Evolutionary conservation across 2,113 vertebrate species (phyloP).

Genomic region (Leucopternis melanops): DNA sequence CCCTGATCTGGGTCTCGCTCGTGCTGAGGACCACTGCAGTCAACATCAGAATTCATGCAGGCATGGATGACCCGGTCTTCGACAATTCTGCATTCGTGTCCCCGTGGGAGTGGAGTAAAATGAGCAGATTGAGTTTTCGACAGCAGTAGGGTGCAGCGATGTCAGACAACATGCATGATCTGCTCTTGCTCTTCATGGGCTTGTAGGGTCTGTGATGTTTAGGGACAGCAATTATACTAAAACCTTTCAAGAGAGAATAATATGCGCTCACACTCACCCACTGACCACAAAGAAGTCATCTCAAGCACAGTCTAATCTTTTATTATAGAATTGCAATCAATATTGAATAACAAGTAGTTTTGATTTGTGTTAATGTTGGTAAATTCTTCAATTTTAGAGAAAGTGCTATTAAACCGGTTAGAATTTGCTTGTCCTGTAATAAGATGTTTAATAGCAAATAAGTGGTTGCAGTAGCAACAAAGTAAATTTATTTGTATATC

Average conservation of each 20-base stretch:
- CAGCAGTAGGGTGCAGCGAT: accelerated
- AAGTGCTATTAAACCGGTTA: neutral
- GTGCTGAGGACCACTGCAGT: neutral
- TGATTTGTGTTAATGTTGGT: neutral
- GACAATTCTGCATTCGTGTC: too few relatives aligned
- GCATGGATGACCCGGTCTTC: neutral
- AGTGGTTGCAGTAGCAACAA: neutral
- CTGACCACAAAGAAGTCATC: neutral
- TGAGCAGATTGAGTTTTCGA: neutral
- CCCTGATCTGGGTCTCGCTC: neutral
- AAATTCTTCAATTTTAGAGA: neutral
- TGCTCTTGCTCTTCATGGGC: neutral
- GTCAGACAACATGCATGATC: accelerated
- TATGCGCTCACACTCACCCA: accelerated
- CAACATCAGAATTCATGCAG: neutral
- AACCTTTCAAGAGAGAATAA: neutral
- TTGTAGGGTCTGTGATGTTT: neutral
- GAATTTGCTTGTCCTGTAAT: neutral
- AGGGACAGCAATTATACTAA: neutral
- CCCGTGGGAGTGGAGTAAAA: neutral
- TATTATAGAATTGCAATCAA: neutral
- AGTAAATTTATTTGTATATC: neutral
- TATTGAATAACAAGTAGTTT: neutral
- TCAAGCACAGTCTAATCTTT: neutral
- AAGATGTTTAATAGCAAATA: neutral